A percentile compares a stretch with the other conserved stretches of the same genome.
These are phyloP conservation scores for Bombus picipes DNA, from an alignment of 1,140 invertebrate genomes.

Conservation along the genomic window DNA sequence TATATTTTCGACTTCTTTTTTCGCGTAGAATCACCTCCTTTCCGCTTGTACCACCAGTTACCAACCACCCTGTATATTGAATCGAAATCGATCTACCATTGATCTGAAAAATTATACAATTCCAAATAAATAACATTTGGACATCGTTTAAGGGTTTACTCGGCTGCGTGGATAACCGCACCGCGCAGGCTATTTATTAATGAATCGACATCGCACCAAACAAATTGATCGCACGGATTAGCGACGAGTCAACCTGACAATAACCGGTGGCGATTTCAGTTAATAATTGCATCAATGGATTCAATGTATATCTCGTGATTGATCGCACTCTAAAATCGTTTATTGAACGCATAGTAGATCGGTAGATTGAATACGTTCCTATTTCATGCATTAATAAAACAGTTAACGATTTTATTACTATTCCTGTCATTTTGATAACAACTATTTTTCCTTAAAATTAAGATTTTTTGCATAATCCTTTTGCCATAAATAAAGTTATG, in stretches of 20 bases:
- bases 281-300: slow-evolving; percentile 10
- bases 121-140: neutral
- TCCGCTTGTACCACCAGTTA: too few relatives aligned
- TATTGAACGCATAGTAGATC: neutral
- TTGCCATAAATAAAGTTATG: too few relatives aligned
- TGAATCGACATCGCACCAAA: slow-evolving; percentile 13
- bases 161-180: neutral
- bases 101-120: neutral
- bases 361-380: neutral
- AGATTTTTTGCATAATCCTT: neutral
- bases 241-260: slow-evolving; percentile 2
- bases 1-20: too few relatives aligned
- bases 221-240: slow-evolving; percentile 37
- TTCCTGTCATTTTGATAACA: too few relatives aligned
- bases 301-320: neutral
- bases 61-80: too few relatives aligned
- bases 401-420: neutral
- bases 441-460: too few relatives aligned
- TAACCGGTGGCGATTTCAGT: slow-evolving; percentile 20
- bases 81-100: too few relatives aligned
- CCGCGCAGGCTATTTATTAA: slow-evolving; percentile 14
- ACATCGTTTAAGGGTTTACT: neutral
- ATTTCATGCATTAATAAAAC: neutral
- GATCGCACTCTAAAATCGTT: neutral
- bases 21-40: too few relatives aligned